Evolutionary conservation across 2,888 invertebrate species (phyloP).

Genomic region (Nemurella pictetii): DNA sequence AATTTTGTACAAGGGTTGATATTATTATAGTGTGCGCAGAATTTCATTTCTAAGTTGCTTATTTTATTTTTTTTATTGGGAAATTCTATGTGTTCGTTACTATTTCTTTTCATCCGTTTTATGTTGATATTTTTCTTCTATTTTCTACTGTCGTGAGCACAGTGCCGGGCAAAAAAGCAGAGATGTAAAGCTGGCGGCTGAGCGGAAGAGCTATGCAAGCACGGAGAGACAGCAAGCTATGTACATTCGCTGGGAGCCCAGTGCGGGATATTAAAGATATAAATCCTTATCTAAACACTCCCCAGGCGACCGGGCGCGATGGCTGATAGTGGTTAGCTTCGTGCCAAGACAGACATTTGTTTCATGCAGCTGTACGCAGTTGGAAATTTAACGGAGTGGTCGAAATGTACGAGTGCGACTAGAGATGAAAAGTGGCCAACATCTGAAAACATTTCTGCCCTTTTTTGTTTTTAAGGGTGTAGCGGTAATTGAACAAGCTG

Average conservation of each 20-base stretch:
- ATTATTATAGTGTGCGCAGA: not conserved
- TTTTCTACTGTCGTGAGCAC: not conserved
- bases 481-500: not conserved
- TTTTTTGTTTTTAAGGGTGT: not conserved
- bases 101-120: not conserved
- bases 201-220: constrained; percentile 20
- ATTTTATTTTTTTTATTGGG: not conserved
- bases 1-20: not conserved
- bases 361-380: not conserved
- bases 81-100: not conserved
- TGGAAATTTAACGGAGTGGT: not conserved
- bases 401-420: not conserved
- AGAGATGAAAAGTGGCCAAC: not conserved
- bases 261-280: constrained; percentile 42
- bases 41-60: not conserved
- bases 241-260: constrained; percentile 37
- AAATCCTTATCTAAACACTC: constrained; percentile 42
- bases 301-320: constrained; percentile 16
- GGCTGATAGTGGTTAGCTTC: constrained; percentile 24
- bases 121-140: not conserved
- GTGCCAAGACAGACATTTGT: constrained; percentile 4
- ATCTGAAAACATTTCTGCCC: not conserved
- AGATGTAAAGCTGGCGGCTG: not conserved
- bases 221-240: constrained; percentile 25
- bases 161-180: not conserved